Conservation (phyloP, 2,888 invertebrate genomes). For the Plebejus melissa region DNA sequence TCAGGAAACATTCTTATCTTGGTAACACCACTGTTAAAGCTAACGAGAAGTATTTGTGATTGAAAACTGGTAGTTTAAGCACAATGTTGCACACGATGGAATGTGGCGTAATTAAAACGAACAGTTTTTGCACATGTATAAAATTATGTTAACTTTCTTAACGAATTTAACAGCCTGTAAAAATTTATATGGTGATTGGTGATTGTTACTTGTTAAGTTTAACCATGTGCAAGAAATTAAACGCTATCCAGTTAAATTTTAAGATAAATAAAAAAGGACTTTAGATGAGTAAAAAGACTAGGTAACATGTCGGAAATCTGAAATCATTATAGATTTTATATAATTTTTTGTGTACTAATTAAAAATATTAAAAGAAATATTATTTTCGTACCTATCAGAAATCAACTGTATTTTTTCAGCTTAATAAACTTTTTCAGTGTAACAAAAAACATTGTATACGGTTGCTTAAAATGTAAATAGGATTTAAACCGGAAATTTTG, state of each 20-base stretch:
- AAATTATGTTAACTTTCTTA: conserved; percentile 49
- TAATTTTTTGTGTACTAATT: too few species aligned
- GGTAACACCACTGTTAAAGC: neutral
- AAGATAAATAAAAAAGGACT: neutral
- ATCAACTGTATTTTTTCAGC: too few species aligned
- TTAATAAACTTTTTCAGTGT: neutral
- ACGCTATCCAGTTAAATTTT: neutral
- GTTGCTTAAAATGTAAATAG: neutral
- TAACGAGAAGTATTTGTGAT: conserved; percentile 14
- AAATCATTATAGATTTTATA: neutral
- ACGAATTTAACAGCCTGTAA: conserved; percentile 43
- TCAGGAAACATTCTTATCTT: neutral
- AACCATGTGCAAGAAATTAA: neutral
- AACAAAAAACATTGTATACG: neutral
- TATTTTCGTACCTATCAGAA: too few species aligned
- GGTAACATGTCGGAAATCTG: neutral
- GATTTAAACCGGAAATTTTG: neutral
- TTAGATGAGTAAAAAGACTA: neutral
- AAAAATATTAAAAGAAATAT: too few species aligned
- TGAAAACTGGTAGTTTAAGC: conserved; percentile 36
- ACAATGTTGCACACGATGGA: conserved; percentile 63
- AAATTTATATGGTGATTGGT: neutral
- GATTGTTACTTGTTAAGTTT: neutral
- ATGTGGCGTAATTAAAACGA: conserved; percentile 70
- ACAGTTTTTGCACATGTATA: conserved; percentile 62